A percentile compares a stretch with the other conserved stretches of the same genome.
Conservation (phyloP, 2,888 invertebrate species). For the Hoplodrina ambigua region DNA sequence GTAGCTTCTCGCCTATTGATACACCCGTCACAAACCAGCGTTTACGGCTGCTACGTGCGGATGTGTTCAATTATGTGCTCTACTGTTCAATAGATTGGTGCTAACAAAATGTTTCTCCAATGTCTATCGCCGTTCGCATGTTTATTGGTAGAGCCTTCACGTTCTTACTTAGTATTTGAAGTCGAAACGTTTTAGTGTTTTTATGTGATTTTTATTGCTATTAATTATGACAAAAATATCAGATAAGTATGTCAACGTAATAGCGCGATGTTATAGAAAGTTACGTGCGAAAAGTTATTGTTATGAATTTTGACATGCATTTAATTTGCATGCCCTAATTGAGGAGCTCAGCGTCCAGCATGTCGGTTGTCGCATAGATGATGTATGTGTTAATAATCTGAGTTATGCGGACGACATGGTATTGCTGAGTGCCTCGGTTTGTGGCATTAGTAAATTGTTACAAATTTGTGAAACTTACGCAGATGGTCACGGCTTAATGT, state of each 20-base stretch:
- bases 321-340: too few species aligned
- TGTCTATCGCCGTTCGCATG: conserved; percentile 14
- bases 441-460: too few species aligned
- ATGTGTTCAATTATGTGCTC: conserved; percentile 61
- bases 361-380: too few species aligned
- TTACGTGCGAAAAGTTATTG: conserved; percentile 20
- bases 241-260: conserved; percentile 33
- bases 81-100: conserved; percentile 55
- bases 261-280: conserved; percentile 43
- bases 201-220: conserved; percentile 29
- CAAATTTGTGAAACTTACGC: too few species aligned
- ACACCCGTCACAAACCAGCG: conserved; percentile 51
- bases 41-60: conserved; percentile 48
- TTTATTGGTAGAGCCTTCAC: conserved; percentile 30
- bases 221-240: conserved; percentile 40
- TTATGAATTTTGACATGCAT: neutral
- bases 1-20: conserved; percentile 66
- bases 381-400: too few species aligned
- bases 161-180: conserved; percentile 51
- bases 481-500: too few species aligned
- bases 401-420: too few species aligned
- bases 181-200: conserved; percentile 38
- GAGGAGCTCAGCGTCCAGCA: too few species aligned
- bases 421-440: too few species aligned
- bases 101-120: conserved; percentile 32